These are phyloP conservation scores for Epizoanthus ramosus DNA, from an alignment of 92 coral and sea anemone species.

Conservation along the genomic window DNA sequence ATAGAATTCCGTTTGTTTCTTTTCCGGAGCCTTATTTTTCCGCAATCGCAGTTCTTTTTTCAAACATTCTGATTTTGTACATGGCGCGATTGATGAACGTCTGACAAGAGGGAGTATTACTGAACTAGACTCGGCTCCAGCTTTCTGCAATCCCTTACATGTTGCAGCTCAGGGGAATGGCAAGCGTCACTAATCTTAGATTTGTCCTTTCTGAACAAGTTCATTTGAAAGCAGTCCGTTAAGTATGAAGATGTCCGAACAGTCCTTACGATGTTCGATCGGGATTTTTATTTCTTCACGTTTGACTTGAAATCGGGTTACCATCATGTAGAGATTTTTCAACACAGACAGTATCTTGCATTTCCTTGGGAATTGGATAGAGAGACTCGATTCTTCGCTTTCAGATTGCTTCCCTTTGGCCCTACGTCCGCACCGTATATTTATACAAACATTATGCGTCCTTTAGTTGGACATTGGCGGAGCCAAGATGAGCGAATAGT, in stretches of 20 bases:
- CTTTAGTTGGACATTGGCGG: conserved; percentile 45
- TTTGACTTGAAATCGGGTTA: conserved; percentile 48
- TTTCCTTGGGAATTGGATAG: conserved; percentile 39
- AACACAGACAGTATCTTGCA: conserved; percentile 16
- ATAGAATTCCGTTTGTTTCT: conserved; percentile 24
- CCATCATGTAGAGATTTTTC: conserved; percentile 28
- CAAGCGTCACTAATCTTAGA: no score
- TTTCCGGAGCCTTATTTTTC: conserved; percentile 28
- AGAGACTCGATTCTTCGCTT: conserved; percentile 34
- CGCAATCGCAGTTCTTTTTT: conserved; percentile 20
- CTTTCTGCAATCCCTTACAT: no score
- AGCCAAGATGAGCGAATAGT: conserved; percentile 39
- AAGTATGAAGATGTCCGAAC: conserved; percentile 13
- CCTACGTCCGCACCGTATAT: conserved; percentile 60
- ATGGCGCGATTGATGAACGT: not conserved
- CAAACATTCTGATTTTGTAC: conserved; percentile 20
- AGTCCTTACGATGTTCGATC: not conserved
- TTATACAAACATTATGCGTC: conserved; percentile 46
- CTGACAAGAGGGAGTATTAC: not conserved
- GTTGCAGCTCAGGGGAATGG: no score
- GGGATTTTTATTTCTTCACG: conserved; percentile 36
- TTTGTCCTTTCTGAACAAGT: no score
- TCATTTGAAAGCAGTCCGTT: no score
- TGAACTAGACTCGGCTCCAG: no score
- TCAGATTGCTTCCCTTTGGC: conserved; percentile 53